Evolutionary conservation across 1,140 invertebrate species (phyloP), one percentile per base, ranked within the genome.

Genomic region (Heliconius himera): DNA sequence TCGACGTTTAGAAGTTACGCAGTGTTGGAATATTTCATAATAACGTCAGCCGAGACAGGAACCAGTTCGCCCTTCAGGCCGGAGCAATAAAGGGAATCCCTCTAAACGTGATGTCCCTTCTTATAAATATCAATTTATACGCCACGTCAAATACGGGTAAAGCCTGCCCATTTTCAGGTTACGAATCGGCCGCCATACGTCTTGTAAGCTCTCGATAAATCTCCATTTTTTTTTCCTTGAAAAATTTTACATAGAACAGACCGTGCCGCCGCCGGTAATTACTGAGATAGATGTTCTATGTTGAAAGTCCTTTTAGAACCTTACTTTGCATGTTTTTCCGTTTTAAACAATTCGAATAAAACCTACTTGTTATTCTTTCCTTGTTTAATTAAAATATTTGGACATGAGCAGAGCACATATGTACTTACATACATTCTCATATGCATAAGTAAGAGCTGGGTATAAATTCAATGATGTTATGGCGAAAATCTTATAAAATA

Each of bases 121-220:
- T 91, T 94, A 94, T 94, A 93, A 94, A 94, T 94, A 94, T 94
- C 91, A 94, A 94, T 94, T 94, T 93, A 93, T 93, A 92, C 87
- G 86, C 84, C 80, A 86, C 88, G 91, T 93, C 90, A 93, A 92
- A 92, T 90, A 88, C 86, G 88, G 82, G 81, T 84, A 86, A 88
- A 89, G 84, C 85, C 85, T 88, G 87, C 83, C 88, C 89, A 89
- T 91, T 93, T 89, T 91, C 87, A 86, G 87, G 82, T 89, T 90
- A 91, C 85, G 87, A 85, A 93, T 90, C 83, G 86, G 83, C 86
- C 70, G 81, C 87, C 80, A 88, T 92, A 81, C 87, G 86, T 92
- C 90, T 90, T 87, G n/a, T 77, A 70, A 74, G 79, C 75, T 72
- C 77, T 73, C 83, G 77, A 74, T 88, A 84, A 88, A 88, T 91